Base-by-base conservation (phyloP, 2,113 vertebrate genomes). In the Pitta sordida region DNA sequence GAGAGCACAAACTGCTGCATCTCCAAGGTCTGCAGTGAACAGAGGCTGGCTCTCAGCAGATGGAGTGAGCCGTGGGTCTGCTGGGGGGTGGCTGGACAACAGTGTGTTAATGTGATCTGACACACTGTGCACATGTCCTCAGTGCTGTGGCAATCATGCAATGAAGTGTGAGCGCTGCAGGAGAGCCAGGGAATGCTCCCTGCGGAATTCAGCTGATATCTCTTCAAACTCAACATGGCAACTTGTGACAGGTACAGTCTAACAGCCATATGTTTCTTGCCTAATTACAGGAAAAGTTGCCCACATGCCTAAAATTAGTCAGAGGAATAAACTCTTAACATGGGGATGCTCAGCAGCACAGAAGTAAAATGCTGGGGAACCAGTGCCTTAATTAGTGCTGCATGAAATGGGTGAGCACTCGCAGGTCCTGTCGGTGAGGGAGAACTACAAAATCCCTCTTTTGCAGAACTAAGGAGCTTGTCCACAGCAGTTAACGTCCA, bases 61-160 rank as follows among this genome's bases (percentile, higher is more conserved):
- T 8, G n/a, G 68, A 65, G 36, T 13, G 43, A 30, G 69, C 17
- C 1, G 0, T 3, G 24, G 37, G 6, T 68, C 17, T 86, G 64
- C 44, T 29, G 77, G 90, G 81, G 55, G 70, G 23, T 11, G 55
- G 27, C 4, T 5, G 84, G 85, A 5, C 32, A 29, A 37, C 10
- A 2, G 23, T 11, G 43, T 15, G 39, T 9, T 85, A 15, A 63
- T 8, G n/a, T 13, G 67, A 56, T 53, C 52, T 51, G 90, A 46
- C 76, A 27, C 2, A 0, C 52, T 2, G 6, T 1, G 12, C 56
- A 6, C n/a, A 2, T 11, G 86, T 20, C 76, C 76, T 75, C 3
- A 0, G 48, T 3, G 1, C 3, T 5, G 34, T 6, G 41, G 71
- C 20, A 9, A 18, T 59, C 30, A 0, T 53, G 11, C n/a, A 4